Percentiles rank a stretch among this genome's conserved stretches.
Conservation (phyloP, 2,797 vertebrate species). For the Spea hammondii region DNA sequence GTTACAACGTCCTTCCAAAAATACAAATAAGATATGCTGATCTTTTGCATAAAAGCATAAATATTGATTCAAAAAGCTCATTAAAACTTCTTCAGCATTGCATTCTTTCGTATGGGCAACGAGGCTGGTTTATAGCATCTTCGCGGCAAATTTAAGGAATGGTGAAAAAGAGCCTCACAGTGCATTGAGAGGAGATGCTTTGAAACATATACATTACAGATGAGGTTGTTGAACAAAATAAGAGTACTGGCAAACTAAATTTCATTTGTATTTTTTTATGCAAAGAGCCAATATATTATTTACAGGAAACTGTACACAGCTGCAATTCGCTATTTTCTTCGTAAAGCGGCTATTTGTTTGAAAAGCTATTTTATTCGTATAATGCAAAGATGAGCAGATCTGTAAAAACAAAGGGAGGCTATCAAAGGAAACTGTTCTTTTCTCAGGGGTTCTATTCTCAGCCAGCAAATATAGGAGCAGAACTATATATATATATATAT, state of each 20-base stretch:
- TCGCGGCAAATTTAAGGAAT: background rate
- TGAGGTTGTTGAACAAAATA: constrained; percentile 52
- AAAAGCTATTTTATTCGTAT: constrained; percentile 44
- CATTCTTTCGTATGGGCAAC: background rate
- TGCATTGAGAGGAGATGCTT: constrained; percentile 4
- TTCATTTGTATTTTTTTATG: constrained; percentile 77
- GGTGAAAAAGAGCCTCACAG: background rate
- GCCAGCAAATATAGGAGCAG: constrained; percentile 39
- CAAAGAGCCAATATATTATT: constrained; percentile 90
- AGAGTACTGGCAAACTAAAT: constrained; percentile 56
- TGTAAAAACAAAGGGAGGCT: constrained; percentile 67
- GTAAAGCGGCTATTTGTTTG: constrained; percentile 31
- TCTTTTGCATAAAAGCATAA: background rate
- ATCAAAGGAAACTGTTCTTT: constrained; percentile 25
- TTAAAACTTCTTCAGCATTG: background rate
- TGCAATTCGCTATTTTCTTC: constrained; percentile 36
- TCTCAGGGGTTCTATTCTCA: constrained; percentile 1
- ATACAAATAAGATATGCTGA: constrained; percentile 23
- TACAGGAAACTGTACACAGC: constrained; percentile 90
- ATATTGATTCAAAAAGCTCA: background rate
- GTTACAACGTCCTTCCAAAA: background rate
- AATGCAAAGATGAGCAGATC: constrained; percentile 63
- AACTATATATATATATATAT: constrained; percentile 15
- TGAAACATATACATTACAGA: constrained; percentile 19
- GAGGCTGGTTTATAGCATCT: background rate